These are phyloP conservation scores for Pammene aurita DNA, from an alignment of 2,888 invertebrate species.

Conservation along the genomic window DNA sequence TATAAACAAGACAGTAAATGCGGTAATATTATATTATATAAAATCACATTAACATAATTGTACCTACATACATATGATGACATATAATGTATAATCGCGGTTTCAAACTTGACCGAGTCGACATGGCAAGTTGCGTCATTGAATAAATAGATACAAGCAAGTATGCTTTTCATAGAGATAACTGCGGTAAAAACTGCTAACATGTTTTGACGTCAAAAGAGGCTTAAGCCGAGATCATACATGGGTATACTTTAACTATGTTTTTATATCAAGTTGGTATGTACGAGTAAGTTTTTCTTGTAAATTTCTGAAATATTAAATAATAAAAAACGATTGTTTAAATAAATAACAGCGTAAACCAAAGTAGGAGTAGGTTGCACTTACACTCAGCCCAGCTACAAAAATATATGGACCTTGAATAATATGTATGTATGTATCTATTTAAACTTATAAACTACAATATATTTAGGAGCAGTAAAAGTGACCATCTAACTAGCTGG, in stretches of 20 bases:
- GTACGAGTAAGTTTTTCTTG: not conserved
- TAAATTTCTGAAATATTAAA: not conserved
- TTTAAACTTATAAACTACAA: no score
- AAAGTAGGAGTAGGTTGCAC: no score
- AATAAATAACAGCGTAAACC: no score
- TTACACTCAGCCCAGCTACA: no score
- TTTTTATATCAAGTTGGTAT: constrained; percentile 1
- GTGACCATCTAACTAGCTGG: not conserved
- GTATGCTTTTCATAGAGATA: constrained; percentile 1
- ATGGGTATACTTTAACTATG: constrained; percentile 30
- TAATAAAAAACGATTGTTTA: not conserved
- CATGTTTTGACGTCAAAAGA: constrained; percentile 23
- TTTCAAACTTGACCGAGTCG: constrained; percentile 10
- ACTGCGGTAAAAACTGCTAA: constrained; percentile 12
- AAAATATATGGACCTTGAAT: no score
- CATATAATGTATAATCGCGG: constrained; percentile 12
- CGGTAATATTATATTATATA: no score
- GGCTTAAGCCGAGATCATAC: constrained; percentile 19
- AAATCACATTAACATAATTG: no score
- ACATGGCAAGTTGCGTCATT: constrained; percentile 26
- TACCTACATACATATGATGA: not conserved
- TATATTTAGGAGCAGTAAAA: not conserved
- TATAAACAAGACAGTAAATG: no score
- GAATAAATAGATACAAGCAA: not conserved
- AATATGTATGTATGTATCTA: no score